Evolutionary conservation across 2,797 vertebrate species (phyloP).

Genomic region (Eurystomus glaucurus): DNA sequence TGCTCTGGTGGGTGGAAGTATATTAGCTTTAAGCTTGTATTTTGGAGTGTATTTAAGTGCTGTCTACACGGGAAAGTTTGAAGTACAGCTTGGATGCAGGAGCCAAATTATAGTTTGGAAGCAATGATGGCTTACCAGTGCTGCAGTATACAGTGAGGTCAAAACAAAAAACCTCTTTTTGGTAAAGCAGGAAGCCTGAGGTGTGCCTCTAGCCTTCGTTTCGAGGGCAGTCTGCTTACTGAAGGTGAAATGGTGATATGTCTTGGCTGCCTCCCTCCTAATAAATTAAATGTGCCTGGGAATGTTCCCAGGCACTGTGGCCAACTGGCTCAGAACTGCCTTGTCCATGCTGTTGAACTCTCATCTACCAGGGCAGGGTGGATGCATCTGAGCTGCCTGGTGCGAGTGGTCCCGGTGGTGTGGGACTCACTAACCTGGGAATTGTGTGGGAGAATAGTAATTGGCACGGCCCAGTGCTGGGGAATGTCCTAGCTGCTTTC

Average conservation of each 20-base stretch:
- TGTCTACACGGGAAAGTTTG: background rate
- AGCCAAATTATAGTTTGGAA: background rate
- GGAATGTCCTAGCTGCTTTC: conserved; percentile 17
- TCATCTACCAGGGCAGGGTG: background rate
- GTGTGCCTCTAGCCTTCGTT: background rate
- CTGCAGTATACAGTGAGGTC: background rate
- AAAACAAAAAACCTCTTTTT: background rate
- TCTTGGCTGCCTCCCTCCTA: background rate
- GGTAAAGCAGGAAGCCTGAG: background rate
- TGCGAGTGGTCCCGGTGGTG: rapidly evolving
- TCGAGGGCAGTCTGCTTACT: background rate
- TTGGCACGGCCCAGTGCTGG: background rate
- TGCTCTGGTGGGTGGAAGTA: background rate
- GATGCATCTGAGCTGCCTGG: background rate
- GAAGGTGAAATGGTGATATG: background rate
- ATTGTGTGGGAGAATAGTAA: conserved; percentile 2
- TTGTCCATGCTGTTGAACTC: background rate
- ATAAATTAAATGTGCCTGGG: background rate
- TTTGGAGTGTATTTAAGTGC: background rate
- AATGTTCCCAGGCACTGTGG: background rate
- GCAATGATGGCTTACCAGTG: background rate
- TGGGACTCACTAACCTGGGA: background rate
- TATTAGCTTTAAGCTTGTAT: background rate
- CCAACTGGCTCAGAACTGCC: background rate
- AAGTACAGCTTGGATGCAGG: background rate